Base-by-base conservation (phyloP, 2,797 vertebrate species). In the Sebastes alutus region DNA sequence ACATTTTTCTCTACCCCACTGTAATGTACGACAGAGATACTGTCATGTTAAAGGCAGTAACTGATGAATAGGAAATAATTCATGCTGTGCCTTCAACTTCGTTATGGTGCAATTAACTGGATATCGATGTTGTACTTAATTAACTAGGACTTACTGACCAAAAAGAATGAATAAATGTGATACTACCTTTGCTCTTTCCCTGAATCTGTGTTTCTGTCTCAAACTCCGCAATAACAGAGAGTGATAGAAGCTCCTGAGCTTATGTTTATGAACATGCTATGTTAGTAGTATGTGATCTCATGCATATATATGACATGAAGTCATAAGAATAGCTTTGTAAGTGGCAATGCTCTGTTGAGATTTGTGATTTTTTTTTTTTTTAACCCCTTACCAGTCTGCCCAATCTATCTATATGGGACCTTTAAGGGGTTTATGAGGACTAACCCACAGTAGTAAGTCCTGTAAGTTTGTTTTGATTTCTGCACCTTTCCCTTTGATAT, bases 101-200 rank as follows among this genome's bases (percentile, higher is more conserved):
- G 4, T 73, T 71, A 3, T 27, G 32, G 29, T 74, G 56, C 13
- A 66, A 29, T 70, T 73, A 75, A 68, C 72, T 76, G 25, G 67
- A 86, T 1, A 25, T 35, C 64, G 59, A 72, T 74, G 20, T 2
- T 80, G 54, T 89, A 64, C 27, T 77, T 38, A 73, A 5, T 6
- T 10, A 77, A 32, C 22, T 68, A 72, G 5, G 64, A 76, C 66
- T 68, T 6, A 81, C 58, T 81, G 81, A 90, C 81, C 63, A 82
- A 46, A 82, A 54, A 14, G 35, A 38, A 14, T 87, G 20, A 93
- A 89, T 87, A 91, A 83, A 90, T 25, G 22, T 70, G 25, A 56
- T 68, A 7, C 32, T 32, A 55, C 16, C 3, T 61, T 52, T 76
- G 46, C 12, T 46, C 33, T 70, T 56, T 56, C 70, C 5, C 29